Base-by-base conservation (phyloP, 2,113 vertebrate species). In the Pelecanus crispus region DNA sequence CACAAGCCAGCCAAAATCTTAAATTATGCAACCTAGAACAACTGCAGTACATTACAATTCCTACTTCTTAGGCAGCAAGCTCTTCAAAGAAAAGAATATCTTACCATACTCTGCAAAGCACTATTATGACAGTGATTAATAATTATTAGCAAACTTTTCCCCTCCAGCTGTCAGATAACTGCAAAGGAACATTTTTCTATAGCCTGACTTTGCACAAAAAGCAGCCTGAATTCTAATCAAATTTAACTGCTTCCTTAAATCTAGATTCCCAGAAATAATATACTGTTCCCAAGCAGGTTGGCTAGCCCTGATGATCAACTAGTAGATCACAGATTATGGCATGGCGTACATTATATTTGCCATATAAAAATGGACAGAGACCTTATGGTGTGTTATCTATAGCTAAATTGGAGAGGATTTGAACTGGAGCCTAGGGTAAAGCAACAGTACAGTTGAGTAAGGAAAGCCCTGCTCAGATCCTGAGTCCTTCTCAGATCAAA, bases 71-170 rank as follows among this genome's bases (percentile, higher is more conserved):
- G 47, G 42, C 31, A 1, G 71, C 56, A 88, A 91, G 42, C 79
- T 94, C 79, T 95, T 92, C 38, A 91, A 78, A 95, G 49, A 87
- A 94, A 84, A 82, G 29, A 95, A n/a, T 92, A 75, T 55, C 62
- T 92, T 83, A 91, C 49, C n/a, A 62, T 55, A 55, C 79, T 90
- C 89, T 86, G 81, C 58, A 94, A 87, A 95, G 63, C 71, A 83
- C 59, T 88, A 63, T 82, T 95, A 95, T 70, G 62, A 56, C 68
- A 90, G 63, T 63, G 55, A 86, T 90, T 95, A 95, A 91, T 93
- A 95, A 96, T 94, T 95, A 92, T 94, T 88, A 95, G 79, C 67
- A 81, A 96, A 90, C 59, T 94, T 75, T 94, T 94, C 81, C 66
- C 38, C 74, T 97, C 87, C 74, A 90, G 74, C 89, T 95, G 93